These are phyloP conservation scores for Bostrychus sinensis DNA, from an alignment of 2,113 vertebrate genomes.

Conservation along the genomic window DNA sequence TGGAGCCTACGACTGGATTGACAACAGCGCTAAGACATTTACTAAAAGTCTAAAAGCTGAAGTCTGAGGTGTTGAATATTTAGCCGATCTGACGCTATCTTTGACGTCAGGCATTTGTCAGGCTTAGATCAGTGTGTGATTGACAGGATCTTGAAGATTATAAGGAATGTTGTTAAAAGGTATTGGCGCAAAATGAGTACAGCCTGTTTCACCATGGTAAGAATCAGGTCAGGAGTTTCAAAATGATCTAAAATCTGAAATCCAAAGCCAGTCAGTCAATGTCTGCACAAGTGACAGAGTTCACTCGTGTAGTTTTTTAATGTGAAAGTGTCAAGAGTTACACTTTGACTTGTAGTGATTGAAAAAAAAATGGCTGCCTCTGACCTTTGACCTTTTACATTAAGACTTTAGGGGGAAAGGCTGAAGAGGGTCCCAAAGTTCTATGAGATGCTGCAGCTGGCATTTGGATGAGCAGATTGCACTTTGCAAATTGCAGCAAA, in stretches of 20 bases:
- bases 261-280: neutral
- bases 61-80: conserved; percentile 20
- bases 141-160: conserved; percentile 15
- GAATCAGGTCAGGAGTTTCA: conserved; percentile 2
- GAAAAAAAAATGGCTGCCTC: conserved; percentile 22
- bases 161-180: conserved; percentile 19
- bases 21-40: conserved; percentile 38
- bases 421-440: conserved; percentile 16
- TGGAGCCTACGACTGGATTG: conserved; percentile 36
- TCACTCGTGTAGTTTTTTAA: neutral
- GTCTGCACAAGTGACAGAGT: neutral
- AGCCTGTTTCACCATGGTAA: neutral
- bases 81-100: conserved; percentile 7
- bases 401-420: conserved; percentile 3
- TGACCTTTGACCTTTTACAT: conserved; percentile 49
- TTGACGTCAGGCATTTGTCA: neutral
- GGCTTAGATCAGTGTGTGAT: conserved; percentile 14
- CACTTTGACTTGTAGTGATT: conserved; percentile 6
- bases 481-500: conserved; percentile 29
- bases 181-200: conserved; percentile 6
- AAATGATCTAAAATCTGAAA: neutral
- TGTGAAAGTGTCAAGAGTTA: neutral
- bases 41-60: conserved; percentile 48
- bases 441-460: conserved; percentile 32
- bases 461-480: conserved; percentile 49